phyloP scores from a whole-genome alignment of 2,113 vertebrate species.

The Prochilodus magdalenae region DNA sequence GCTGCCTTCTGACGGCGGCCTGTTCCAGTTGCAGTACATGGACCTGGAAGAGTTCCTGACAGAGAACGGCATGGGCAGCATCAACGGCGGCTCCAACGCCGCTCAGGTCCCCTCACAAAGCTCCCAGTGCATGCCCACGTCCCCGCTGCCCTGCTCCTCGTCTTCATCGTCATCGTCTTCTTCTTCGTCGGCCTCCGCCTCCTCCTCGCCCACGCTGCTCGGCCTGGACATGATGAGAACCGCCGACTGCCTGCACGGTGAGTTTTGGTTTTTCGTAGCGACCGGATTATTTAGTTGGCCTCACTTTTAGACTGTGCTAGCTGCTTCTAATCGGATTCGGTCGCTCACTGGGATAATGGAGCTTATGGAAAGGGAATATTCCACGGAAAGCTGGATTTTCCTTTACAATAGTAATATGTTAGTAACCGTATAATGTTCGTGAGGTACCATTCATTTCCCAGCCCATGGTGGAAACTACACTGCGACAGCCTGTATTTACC shows the following conservation, averaged over 20 bases:
- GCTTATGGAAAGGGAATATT: no score
- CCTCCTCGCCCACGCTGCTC: conserved; percentile 74
- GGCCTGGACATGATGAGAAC: conserved; percentile 74
- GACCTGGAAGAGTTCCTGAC: conserved; percentile 83
- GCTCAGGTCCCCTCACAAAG: conserved; percentile 81
- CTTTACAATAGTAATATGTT: no score
- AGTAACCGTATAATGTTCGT: no score
- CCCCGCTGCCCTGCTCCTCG: conserved; percentile 73
- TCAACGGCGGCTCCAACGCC: conserved; percentile 75
- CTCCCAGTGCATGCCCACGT: conserved; percentile 79
- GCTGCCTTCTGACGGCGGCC: conserved; percentile 76
- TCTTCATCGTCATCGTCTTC: conserved; percentile 72
- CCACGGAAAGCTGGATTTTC: no score
- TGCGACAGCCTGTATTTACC: no score
- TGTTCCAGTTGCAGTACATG: conserved; percentile 86
- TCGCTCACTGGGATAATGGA: no score
- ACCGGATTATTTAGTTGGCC: background rate
- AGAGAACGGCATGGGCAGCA: conserved; percentile 81
- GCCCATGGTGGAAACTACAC: no score
- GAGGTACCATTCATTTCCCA: no score
- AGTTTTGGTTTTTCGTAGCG: conserved; percentile 53
- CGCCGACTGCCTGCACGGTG: conserved; percentile 75
- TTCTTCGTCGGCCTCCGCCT: conserved; percentile 68
- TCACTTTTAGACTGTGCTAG: no score
- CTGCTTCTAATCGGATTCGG: no score